These are phyloP conservation scores for Heliconius erato DNA, from an alignment of 2,888 invertebrate genomes.

Conservation along the genomic window DNA sequence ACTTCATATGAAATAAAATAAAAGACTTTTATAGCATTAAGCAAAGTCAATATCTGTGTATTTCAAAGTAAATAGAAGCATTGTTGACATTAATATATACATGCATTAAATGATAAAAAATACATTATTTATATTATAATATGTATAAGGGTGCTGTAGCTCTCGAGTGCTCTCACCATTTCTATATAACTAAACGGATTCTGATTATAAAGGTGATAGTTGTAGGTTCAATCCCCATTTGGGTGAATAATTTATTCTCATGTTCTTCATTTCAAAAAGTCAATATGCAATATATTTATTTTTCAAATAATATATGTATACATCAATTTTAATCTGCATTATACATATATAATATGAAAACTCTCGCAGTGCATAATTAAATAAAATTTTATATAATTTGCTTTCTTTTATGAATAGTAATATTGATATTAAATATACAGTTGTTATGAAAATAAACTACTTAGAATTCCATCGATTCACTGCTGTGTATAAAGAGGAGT, in stretches of 20 bases:
- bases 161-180: background rate
- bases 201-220: background rate
- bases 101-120: conserved; percentile 26
- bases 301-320: too few relatives aligned
- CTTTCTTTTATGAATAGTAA: too few relatives aligned
- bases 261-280: too few relatives aligned
- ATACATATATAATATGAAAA: too few relatives aligned
- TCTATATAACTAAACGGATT: background rate
- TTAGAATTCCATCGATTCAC: too few relatives aligned
- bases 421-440: too few relatives aligned
- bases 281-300: too few relatives aligned
- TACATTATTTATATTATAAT: background rate
- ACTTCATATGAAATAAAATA: background rate
- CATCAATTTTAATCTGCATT: too few relatives aligned
- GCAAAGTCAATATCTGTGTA: background rate
- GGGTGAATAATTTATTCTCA: background rate
- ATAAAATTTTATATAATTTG: too few relatives aligned
- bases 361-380: too few relatives aligned
- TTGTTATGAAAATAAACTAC: too few relatives aligned
- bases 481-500: too few relatives aligned
- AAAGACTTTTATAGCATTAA: background rate
- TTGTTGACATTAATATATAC: conserved; percentile 4
- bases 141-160: background rate
- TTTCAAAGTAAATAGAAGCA: conserved; percentile 8
- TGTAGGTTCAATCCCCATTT: background rate